Base-by-base conservation (phyloP, 2,113 vertebrate genomes). In the Axis porcinus region DNA sequence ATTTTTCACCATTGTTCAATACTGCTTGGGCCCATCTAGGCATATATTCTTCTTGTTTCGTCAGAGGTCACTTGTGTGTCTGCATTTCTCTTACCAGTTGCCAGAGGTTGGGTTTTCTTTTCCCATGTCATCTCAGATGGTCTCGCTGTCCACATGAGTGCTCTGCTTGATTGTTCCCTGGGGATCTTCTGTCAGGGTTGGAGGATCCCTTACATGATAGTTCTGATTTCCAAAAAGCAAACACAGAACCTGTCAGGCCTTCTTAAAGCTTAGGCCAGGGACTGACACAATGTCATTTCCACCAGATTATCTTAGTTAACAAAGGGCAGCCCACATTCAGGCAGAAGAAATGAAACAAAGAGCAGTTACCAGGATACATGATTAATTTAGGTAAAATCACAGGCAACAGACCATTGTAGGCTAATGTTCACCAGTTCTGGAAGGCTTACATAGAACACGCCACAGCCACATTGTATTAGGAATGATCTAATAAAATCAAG, bases 51-150 rank as follows among this genome's bases (percentile, higher is more conserved):
- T 60, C 19, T 79, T 27, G 2, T 83, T 45, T 64, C 86, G 5
- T 50, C n/a, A 45, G 28, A 47, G 28, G 21, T 12, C 7, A 27
- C 13, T 30, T 43, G 33, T 10, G 2, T 60, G 43, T 12, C 15
- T 28, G 10, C 2, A 5, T 70, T 55, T 86, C 30, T 86, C 55
- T 76, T 33, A 21, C n/a, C 6, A 21, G 3, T 19, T 81, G 25
- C 6, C 21, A 40, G 9, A 2, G 6, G 12, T 5, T 15, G 7
- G 45, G 3, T 1, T 70, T 3, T 10, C 25, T 64, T 3, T 90
- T 23, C 47, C 27, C 19, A 5, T 21, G 2, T 27, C 3, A 45
- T 55, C 7, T 36, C 55, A 67, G 27, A 5, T n/a, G 4, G 1
- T 43, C 5, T 79, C 12, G 4, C 9, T 33, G 82, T 95, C 43